phyloP scores from a whole-genome alignment of 2,113 vertebrate genomes.

The Pholis gunnellus region DNA sequence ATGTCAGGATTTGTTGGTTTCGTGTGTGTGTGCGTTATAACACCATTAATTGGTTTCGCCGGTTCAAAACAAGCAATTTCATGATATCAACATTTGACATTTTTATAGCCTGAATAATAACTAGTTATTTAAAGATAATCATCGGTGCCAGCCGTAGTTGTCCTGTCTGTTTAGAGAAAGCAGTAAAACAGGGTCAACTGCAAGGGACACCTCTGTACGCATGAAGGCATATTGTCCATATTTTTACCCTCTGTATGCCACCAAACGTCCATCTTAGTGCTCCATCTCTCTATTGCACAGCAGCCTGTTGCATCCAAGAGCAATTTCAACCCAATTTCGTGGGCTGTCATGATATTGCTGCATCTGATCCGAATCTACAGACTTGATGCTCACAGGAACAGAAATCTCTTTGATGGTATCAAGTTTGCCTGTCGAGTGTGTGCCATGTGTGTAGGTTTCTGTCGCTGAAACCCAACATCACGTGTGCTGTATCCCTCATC shows the following conservation, averaged over 20 bases:
- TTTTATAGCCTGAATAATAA: background rate
- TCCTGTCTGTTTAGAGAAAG: slow-evolving; percentile 34
- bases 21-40: background rate
- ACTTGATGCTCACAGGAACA: slow-evolving; percentile 34
- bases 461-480: slow-evolving; percentile 37
- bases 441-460: slow-evolving; percentile 14
- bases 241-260: slow-evolving; percentile 11
- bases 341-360: slow-evolving; percentile 51
- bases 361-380: slow-evolving; percentile 59
- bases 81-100: background rate
- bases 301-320: slow-evolving; percentile 64
- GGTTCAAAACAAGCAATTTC: background rate
- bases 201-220: slow-evolving; percentile 7
- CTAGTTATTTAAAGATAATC: background rate
- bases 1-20: background rate
- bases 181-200: slow-evolving; percentile 3
- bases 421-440: slow-evolving; percentile 38
- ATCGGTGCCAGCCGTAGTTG: background rate
- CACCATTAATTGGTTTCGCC: background rate
- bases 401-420: slow-evolving; percentile 52
- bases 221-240: slow-evolving; percentile 25
- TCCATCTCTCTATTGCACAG: slow-evolving; percentile 34
- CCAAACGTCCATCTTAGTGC: slow-evolving; percentile 43
- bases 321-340: slow-evolving; percentile 66
- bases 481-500: slow-evolving; percentile 23